Evolutionary conservation across 2,888 invertebrate genomes (phyloP), one percentile per base, ranked within the genome.

Genomic region (Eurytoma adleriae): DNA sequence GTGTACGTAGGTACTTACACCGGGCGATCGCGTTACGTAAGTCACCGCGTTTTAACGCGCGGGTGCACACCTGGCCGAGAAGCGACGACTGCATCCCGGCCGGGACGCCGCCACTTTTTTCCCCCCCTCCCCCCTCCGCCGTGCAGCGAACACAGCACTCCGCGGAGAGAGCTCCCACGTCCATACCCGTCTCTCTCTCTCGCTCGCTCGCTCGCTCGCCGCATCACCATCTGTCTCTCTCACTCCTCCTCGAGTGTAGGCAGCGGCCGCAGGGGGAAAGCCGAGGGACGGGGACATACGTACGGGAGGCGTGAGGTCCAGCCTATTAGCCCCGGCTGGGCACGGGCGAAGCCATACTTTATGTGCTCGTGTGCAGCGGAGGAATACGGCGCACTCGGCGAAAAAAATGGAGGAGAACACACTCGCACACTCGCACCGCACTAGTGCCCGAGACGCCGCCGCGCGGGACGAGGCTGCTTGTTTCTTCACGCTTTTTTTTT

Each of bases 281-380:
- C 18, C 52, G 14, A n/a, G 62, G 27, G 52, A 61, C 52, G 30
- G 59, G 24, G 5, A 10, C 56, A 10, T 18, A 14, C 56, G 30
- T 18, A 54, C 50, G 27, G 66, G 24, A 20, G 54, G 30, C 12
- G 20, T 20, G 67, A 71, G 69, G 67, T 72, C 67, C 72, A 78
- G 56, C 18, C 72, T 64, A n/a, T n/a, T n/a, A n/a, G n/a, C n/a
- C n/a, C n/a, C n/a, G n/a, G n/a, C n/a, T n/a, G n/a, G n/a, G n/a
- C n/a, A n/a, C n/a, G 56, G 3, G 20, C 50, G 52, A 66, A 61
- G 59, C 62, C 40, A 24, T 24, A 24, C 27, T 48, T 62, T 64
- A 27, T 61, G 4, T 61, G 12, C 30, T 54, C 62, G 52, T 18
- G 7, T 16, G 14, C 52, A 54, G 40, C n/a, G 57, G 48, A 4